Conservation (phyloP, 1,140 invertebrate genomes). For the Megalonaias nervosa region DNA sequence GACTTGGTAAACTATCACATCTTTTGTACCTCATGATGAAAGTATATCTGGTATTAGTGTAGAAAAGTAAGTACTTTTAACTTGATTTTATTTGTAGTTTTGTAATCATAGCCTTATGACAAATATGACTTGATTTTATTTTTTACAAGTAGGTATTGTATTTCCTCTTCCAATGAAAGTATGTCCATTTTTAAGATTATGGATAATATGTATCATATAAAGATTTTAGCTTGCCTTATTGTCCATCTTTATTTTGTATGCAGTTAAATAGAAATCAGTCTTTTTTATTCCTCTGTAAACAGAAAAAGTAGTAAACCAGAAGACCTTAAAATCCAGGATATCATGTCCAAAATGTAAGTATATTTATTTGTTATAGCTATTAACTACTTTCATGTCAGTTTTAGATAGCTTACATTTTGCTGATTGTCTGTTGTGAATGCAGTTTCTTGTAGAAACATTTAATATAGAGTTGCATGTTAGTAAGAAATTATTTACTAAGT, state of each 20-base stretch:
- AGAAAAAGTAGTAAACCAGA: conserved; percentile 65
- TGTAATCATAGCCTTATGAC: not conserved
- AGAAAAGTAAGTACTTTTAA: not conserved
- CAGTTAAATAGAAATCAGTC: not conserved
- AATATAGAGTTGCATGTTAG: too few relatives aligned
- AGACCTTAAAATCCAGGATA: conserved; percentile 56
- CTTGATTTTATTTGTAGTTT: not conserved
- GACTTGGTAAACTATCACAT: too few relatives aligned
- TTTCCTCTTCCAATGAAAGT: not conserved
- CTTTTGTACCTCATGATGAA: too few relatives aligned
- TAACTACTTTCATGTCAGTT: too few relatives aligned
- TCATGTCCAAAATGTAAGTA: conserved; percentile 60
- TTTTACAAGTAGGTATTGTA: conserved; percentile 5
- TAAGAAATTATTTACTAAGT: too few relatives aligned
- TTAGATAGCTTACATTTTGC: too few relatives aligned
- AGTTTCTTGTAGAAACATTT: too few relatives aligned
- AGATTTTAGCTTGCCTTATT: not conserved
- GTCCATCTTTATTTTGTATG: not conserved
- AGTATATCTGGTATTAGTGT: too few relatives aligned
- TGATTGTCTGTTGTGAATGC: too few relatives aligned
- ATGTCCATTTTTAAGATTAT: not conserved
- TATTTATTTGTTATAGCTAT: too few relatives aligned
- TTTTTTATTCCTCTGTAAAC: conserved; percentile 30
- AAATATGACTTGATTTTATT: conserved; percentile 17
- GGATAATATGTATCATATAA: not conserved